Evolutionary conservation across 2,113 vertebrate genomes (phyloP).

Genomic region (Macquaria australasica): DNA sequence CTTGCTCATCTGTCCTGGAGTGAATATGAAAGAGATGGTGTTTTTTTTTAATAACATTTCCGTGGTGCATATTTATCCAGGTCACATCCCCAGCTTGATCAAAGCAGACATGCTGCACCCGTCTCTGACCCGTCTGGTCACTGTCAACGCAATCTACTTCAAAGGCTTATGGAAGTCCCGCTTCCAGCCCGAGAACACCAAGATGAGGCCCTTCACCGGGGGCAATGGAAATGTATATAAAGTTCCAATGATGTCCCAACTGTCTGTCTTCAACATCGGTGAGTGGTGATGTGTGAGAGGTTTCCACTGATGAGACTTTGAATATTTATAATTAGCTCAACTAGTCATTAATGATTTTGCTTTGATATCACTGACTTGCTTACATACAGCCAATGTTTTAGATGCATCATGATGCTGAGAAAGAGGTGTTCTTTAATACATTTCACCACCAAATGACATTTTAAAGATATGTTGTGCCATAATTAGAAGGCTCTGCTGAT

Average conservation of each 20-base stretch:
- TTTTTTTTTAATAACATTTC: not conserved
- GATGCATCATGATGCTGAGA: not conserved
- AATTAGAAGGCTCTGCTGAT: not conserved
- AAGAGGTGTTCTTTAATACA: not conserved
- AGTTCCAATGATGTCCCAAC: conserved; percentile 95
- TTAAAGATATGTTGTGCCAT: not conserved
- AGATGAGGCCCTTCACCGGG: conserved; percentile 88
- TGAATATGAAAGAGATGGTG: not conserved
- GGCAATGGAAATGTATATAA: conserved; percentile 89
- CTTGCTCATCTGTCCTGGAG: conserved; percentile 3
- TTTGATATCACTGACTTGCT: not conserved
- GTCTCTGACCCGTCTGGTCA: conserved; percentile 87
- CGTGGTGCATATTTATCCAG: conserved; percentile 78
- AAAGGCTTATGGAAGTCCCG: conserved; percentile 96
- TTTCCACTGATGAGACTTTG: not conserved
- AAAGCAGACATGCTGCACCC: conserved; percentile 88
- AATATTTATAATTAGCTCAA: not conserved
- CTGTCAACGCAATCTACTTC: conserved; percentile 94
- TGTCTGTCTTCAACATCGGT: conserved; percentile 92
- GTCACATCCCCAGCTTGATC: conserved; percentile 91
- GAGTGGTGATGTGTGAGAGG: conserved; percentile 62
- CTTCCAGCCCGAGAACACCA: conserved; percentile 93
- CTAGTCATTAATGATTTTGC: not conserved
- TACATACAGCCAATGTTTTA: not conserved
- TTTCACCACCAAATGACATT: not conserved